Percentiles rank a stretch among this genome's conserved stretches.
phyloP scores from a whole-genome alignment of 1,140 invertebrate species.

The Pteromalus puparum region DNA sequence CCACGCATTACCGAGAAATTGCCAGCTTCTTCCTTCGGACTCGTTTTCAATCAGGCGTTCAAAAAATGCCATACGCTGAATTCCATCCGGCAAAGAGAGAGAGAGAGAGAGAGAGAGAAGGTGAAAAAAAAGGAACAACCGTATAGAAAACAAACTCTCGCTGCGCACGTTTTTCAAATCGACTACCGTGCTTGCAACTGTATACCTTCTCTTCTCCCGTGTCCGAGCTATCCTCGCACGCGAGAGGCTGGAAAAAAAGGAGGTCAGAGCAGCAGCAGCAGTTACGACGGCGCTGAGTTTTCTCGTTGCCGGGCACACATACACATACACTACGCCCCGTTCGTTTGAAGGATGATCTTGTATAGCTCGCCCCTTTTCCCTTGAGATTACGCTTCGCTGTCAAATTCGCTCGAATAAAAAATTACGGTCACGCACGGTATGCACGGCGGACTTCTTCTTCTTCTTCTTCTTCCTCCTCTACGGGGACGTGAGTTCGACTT shows the following conservation, averaged over 20 bases:
- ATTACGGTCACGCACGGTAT: conserved; percentile 27
- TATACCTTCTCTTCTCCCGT: neutral
- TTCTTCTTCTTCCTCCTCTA: neutral
- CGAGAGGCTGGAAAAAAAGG: conserved; percentile 18
- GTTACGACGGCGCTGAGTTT: conserved; percentile 24
- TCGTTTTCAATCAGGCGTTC: neutral
- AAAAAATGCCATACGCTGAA: neutral
- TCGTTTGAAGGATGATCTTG: conserved; percentile 29
- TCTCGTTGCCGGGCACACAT: conserved; percentile 8
- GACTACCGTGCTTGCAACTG: neutral
- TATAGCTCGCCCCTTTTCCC: conserved; percentile 14
- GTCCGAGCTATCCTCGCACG: neutral
- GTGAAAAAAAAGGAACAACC: too few species aligned
- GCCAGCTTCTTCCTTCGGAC: neutral
- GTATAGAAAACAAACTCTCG: neutral
- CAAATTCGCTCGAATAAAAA: conserved; percentile 42
- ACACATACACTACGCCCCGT: conserved; percentile 3
- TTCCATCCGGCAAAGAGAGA: neutral
- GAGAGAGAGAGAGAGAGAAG: neutral
- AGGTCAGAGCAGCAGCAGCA: conserved; percentile 12
- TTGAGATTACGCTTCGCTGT: conserved; percentile 42
- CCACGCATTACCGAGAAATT: too few species aligned
- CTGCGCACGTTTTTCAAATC: neutral
- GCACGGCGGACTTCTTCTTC: neutral
- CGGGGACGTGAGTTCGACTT: too few species aligned